Base-by-base conservation (phyloP, 1,140 invertebrate species). In the Drosophila insularis region DNA sequence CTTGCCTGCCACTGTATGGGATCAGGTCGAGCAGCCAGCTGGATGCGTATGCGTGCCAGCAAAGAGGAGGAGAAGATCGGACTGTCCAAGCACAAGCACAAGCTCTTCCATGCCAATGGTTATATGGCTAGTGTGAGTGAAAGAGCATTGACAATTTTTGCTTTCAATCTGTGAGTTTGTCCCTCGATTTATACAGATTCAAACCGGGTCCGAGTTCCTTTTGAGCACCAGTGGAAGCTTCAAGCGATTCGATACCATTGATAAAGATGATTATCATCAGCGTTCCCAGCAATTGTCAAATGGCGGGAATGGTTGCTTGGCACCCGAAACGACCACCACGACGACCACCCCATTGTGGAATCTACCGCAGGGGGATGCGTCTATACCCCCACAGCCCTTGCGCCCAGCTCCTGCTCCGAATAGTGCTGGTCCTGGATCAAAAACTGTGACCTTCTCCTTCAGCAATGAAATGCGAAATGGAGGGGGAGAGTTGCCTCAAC, bases 211-310 rank as follows among this genome's bases (percentile, higher is more conserved):
- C 0, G 95, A 95, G 79, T 94, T 95, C 60, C 92, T 94, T 39
- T 90, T 95, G 23, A 94, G 94, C 87, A 92, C 92, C 40, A 93
- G 93, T 35, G 95, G 95, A 14, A 95, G 94, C 81, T 95, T 95
- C 90, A 94, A 94, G 70, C 93, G 94, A 32, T 95, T 95, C 89
- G 95, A 95, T 71, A 94, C 94, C 17, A 93, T 95, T 35, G 94
- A 95, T 76, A 89, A 87, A 59, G 89, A 91, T 21, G 82, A 90
- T 21, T 50, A 50, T 50, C 71, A 80, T 58, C 77, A 74, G 19
- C 76, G 89, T 14, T 70, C 78, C 5, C 78, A 77, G 63, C 76
- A 77, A 10, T 43, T 75, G 14, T 35, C 75, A n/a, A 76, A 76
- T 55, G 73, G 60, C 8, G 23, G 6, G 1, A 50, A 50, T 21